These are phyloP conservation scores for Pteria penguin DNA, from an alignment of 2,888 invertebrate species.

Conservation along the genomic window DNA sequence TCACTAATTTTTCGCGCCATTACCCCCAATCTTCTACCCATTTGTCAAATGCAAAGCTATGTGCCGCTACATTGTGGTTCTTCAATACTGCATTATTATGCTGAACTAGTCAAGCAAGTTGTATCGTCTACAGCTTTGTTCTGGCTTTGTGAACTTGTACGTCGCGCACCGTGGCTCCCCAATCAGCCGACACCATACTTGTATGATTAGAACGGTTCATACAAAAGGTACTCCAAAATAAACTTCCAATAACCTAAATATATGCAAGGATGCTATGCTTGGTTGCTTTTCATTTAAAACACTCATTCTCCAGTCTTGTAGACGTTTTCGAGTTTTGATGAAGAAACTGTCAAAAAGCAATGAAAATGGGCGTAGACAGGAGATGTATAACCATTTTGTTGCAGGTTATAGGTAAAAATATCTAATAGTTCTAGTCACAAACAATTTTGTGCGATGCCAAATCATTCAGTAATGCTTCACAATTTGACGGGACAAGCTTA, in stretches of 20 bases:
- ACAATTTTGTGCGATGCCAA: no score
- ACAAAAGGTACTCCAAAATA: slow-evolving; percentile 17
- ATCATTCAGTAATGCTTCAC: no score
- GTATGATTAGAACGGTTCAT: background rate
- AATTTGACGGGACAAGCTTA: no score
- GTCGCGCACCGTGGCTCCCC: slow-evolving; percentile 15
- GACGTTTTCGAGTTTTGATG: no score
- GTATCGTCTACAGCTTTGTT: slow-evolving; percentile 5
- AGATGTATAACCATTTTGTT: no score
- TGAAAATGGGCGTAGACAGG: no score
- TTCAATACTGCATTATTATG: slow-evolving; percentile 18
- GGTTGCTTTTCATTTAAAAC: background rate
- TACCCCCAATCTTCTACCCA: slow-evolving; percentile 22
- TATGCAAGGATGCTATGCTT: background rate
- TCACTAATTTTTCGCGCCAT: slow-evolving; percentile 15
- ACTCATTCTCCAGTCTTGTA: background rate
- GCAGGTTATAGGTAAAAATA: no score
- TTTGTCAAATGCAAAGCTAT: background rate
- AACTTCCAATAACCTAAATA: background rate
- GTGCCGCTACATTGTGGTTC: background rate
- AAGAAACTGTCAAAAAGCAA: no score
- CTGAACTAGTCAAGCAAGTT: slow-evolving; percentile 13
- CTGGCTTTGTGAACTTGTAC: background rate
- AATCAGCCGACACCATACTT: slow-evolving; percentile 16
- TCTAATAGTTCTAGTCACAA: no score